These are phyloP conservation scores for Odontothrips loti DNA, from an alignment of 2,888 invertebrate genomes.

Conservation along the genomic window DNA sequence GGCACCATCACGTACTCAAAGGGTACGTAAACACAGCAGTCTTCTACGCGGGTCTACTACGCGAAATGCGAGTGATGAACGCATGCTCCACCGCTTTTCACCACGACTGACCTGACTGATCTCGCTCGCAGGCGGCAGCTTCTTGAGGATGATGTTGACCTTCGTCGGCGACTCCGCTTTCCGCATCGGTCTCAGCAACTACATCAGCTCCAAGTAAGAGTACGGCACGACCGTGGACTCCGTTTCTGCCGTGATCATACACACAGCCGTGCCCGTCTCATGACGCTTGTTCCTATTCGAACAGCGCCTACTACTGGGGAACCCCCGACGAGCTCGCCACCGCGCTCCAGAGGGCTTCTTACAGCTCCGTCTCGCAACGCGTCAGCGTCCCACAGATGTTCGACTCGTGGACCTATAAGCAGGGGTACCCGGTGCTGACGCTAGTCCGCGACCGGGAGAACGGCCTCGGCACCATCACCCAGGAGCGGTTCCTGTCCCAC, in stretches of 20 bases:
- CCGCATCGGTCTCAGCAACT: neutral
- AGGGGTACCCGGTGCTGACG: slow-evolving; percentile 45
- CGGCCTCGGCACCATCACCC: neutral
- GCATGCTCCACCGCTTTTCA: too few species aligned
- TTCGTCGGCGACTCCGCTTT: neutral
- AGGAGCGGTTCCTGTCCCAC: neutral
- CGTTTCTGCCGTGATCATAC: neutral
- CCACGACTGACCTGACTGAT: too few species aligned
- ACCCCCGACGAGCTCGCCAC: neutral
- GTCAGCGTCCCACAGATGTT: slow-evolving; percentile 35
- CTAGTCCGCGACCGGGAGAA: slow-evolving; percentile 42
- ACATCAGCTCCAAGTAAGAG: neutral
- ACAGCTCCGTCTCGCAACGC: neutral
- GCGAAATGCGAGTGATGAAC: too few species aligned
- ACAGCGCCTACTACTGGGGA: neutral
- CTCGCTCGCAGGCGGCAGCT: neutral
- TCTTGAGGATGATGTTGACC: neutral
- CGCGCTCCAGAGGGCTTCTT: neutral
- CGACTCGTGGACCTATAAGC: slow-evolving; percentile 42
- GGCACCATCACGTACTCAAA: neutral
- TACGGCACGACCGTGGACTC: neutral
- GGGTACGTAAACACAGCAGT: neutral
- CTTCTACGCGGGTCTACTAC: too few species aligned
- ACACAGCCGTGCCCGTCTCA: too few species aligned
- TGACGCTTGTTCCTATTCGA: neutral